Evolutionary conservation across 2,888 invertebrate species (phyloP).

Genomic region (Psylliodes chrysocephalus): DNA sequence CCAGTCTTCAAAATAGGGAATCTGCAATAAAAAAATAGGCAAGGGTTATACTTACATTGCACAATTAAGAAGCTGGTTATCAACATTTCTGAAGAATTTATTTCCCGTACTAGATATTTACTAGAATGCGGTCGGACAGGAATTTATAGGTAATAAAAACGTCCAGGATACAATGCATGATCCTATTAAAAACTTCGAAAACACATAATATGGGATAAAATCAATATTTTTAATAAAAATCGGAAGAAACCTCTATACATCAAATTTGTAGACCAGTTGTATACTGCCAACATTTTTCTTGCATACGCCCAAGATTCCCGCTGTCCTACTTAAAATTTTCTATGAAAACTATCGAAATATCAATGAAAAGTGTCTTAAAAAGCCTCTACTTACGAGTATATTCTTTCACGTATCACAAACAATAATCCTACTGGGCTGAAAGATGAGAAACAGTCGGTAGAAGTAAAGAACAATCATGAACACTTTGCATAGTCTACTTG

Average conservation of each 20-base stretch:
- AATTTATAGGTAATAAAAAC: conserved; percentile 40
- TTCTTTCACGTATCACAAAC: conserved; percentile 44
- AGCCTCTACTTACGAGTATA: conserved; percentile 49
- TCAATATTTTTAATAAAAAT: conserved; percentile 62
- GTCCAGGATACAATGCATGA: conserved; percentile 28
- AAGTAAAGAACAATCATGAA: conserved; percentile 51
- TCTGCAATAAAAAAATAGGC: conserved; percentile 45
- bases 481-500: conserved; percentile 58
- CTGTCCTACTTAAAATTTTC: conserved; percentile 60
- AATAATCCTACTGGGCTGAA: conserved; percentile 41
- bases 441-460: conserved; percentile 48
- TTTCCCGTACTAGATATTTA: conserved; percentile 35
- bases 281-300: conserved; percentile 58
- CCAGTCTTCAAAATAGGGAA: conserved; percentile 46
- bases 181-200: conserved; percentile 38
- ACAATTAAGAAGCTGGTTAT: conserved; percentile 27
- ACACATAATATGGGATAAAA: conserved; percentile 43
- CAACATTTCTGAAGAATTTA: conserved; percentile 37
- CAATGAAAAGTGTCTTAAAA: conserved; percentile 33
- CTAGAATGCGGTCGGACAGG: conserved; percentile 34
- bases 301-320: conserved; percentile 60
- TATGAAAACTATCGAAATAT: conserved; percentile 50
- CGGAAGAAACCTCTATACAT: conserved; percentile 58
- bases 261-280: conserved; percentile 60
- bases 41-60: conserved; percentile 24